phyloP scores from a whole-genome alignment of 1,140 invertebrate genomes.

The Latrodectus geometricus region DNA sequence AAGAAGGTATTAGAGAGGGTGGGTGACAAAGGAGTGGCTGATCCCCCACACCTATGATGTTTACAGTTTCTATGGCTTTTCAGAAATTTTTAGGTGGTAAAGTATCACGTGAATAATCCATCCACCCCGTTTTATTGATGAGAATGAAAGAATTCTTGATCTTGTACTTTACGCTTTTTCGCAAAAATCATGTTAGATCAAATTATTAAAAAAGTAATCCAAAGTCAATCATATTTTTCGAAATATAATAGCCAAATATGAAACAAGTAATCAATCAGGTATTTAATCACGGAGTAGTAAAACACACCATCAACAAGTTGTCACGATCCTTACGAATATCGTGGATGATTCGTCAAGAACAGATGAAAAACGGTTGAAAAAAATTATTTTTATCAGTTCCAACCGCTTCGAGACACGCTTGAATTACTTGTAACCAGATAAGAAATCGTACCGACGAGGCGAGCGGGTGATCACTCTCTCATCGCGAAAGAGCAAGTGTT shows the following conservation, averaged over 20 bases:
- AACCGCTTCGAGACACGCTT: neutral
- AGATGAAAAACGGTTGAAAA: neutral
- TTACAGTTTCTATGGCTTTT: constrained; percentile 10
- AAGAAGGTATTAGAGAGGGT: neutral
- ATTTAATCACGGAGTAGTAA: too few relatives aligned
- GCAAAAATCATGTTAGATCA: too few relatives aligned
- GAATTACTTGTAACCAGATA: neutral
- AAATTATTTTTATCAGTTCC: neutral
- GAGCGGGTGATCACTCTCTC: neutral
- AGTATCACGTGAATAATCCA: neutral
- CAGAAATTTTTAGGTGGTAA: constrained; percentile 13
- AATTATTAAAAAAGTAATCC: too few relatives aligned
- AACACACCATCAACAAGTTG: too few relatives aligned
- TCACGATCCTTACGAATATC: too few relatives aligned
- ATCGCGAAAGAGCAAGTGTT: neutral
- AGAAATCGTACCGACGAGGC: neutral
- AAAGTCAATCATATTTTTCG: too few relatives aligned
- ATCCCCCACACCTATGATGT: constrained; percentile 29
- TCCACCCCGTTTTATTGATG: neutral
- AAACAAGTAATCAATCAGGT: too few relatives aligned
- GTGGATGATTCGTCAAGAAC: too few relatives aligned
- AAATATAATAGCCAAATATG: too few relatives aligned
- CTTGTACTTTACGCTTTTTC: too few relatives aligned
- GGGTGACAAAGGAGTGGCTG: neutral
- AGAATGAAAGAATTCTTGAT: too few relatives aligned